Base-by-base conservation (phyloP, 2,888 invertebrate genomes). In the Zelleria hepariella region DNA sequence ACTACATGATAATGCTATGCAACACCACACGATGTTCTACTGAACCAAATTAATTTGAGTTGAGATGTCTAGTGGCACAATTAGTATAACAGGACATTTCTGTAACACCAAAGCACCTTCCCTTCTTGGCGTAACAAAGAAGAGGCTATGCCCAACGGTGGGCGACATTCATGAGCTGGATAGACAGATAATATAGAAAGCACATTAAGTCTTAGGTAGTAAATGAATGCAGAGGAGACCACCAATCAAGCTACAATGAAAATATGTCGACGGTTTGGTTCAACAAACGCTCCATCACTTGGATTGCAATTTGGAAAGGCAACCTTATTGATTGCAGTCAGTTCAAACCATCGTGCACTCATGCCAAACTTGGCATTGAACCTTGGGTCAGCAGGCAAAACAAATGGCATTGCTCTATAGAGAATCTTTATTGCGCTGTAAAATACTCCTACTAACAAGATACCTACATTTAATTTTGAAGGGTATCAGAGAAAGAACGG, bases 311-410 rank as follows among this genome's bases (percentile, higher is more conserved):
- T 42, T 42, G 10, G 32, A 42, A 42, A 15, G 32, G 15, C 32
- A 42, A 5, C 1, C 32, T 7, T 15, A 15, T 15, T 42, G 15
- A 42, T 32, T 32, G 6, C 32, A 15, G 32, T 42, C 15, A 5
- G 32, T 42, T 42, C 15, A 42, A 42, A 15, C 10, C 32, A 42
- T 42, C 32, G 32, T 42, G 32, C 32, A 10, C 32, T 42, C 32
- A 42, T 15, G 32, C 62, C 66, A 68, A 68, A 67, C 69, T 68
- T 73, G 71, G 68, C 73, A 71, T 69, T 76, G 73, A 71, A 65
- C 69, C 55, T 32, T 51, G 59, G 67, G 66, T 69, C 66, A 64
- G 42, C 56, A 32, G 20, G 56, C 59, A 62, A 65, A 62, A 60
- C 62, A 55, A 61, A 60, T 62, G 62, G 62, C 62, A 61, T 61